Percentiles rank a stretch among this genome's conserved stretches.
Conservation (phyloP, 2,797 vertebrate species). For the Squalus acanthias region DNA sequence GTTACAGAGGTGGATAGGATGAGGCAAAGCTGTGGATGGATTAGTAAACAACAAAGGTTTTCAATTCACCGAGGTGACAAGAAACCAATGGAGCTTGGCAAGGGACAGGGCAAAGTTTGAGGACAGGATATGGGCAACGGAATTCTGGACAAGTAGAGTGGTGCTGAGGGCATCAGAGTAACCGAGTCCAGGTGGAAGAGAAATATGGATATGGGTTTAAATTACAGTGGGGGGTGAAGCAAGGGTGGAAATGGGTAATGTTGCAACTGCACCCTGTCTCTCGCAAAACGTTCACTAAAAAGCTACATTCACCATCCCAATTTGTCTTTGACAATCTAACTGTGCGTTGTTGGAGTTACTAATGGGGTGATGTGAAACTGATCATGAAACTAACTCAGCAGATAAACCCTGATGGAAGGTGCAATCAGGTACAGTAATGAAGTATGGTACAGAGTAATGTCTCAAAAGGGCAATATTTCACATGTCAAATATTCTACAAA, state of each 20-base stretch:
- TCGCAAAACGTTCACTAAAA: not conserved
- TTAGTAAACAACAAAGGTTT: not conserved
- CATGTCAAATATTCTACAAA: not conserved
- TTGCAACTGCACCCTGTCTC: not conserved
- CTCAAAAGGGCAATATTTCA: not conserved
- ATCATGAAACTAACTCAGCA: not conserved
- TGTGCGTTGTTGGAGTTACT: not conserved
- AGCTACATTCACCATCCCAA: not conserved
- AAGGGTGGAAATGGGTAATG: not conserved
- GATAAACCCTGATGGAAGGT: not conserved
- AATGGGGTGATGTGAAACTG: not conserved
- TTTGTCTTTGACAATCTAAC: not conserved
- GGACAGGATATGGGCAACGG: not conserved
- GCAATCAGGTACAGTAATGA: not conserved
- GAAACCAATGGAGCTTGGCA: not conserved
- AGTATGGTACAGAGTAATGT: not conserved
- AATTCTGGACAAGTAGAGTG: too few species aligned
- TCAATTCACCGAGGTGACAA: not conserved
- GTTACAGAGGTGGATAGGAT: not conserved
- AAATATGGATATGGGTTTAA: not conserved
- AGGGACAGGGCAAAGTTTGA: not conserved
- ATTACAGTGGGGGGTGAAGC: not conserved
- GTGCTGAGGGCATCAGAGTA: not conserved
- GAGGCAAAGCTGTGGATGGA: not conserved
- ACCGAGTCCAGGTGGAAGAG: not conserved